Percentiles rank a stretch among this genome's conserved stretches.
Conservation (phyloP, 2,888 invertebrate species). For the Mamestra brassicae region DNA sequence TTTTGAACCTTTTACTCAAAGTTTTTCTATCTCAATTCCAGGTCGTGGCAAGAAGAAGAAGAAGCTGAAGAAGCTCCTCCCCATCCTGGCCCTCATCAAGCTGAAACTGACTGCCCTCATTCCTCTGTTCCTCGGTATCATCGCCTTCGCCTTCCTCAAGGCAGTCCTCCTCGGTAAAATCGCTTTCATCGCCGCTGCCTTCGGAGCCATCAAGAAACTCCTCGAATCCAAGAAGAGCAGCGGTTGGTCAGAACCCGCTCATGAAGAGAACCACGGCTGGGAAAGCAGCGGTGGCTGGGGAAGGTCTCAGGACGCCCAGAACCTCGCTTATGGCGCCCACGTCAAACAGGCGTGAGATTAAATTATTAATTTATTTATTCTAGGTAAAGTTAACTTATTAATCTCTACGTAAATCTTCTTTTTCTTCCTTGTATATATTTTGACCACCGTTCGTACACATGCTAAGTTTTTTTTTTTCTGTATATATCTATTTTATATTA, state of each 20-base stretch:
- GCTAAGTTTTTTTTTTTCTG: conserved; percentile 67
- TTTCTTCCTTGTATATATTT: conserved; percentile 62
- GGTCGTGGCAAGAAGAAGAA: conserved; percentile 96
- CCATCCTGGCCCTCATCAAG: conserved; percentile 94
- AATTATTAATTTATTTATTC: conserved; percentile 74
- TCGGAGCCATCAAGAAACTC: conserved; percentile 93
- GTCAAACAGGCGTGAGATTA: conserved; percentile 81
- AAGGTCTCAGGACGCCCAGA: conserved; percentile 92
- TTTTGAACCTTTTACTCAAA: conserved; percentile 7
- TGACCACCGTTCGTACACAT: conserved; percentile 66
- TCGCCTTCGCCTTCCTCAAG: conserved; percentile 96
- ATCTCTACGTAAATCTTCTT: conserved; percentile 56
- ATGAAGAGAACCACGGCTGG: conserved; percentile 90
- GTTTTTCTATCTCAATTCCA: conserved; percentile 70
- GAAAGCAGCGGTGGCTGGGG: conserved; percentile 92
- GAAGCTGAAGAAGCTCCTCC: conserved; percentile 94
- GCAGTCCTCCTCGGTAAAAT: conserved; percentile 96
- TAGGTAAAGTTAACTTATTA: conserved; percentile 71
- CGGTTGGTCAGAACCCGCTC: conserved; percentile 92
- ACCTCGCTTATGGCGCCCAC: conserved; percentile 93
- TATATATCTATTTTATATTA: conserved; percentile 69
- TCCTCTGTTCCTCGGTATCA: conserved; percentile 93
- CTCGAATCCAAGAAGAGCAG: conserved; percentile 94
- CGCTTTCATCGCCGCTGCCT: conserved; percentile 94
- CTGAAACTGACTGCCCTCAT: conserved; percentile 94